Evolutionary conservation across 2,888 invertebrate genomes (phyloP).

Genomic region (Syritta pipiens): DNA sequence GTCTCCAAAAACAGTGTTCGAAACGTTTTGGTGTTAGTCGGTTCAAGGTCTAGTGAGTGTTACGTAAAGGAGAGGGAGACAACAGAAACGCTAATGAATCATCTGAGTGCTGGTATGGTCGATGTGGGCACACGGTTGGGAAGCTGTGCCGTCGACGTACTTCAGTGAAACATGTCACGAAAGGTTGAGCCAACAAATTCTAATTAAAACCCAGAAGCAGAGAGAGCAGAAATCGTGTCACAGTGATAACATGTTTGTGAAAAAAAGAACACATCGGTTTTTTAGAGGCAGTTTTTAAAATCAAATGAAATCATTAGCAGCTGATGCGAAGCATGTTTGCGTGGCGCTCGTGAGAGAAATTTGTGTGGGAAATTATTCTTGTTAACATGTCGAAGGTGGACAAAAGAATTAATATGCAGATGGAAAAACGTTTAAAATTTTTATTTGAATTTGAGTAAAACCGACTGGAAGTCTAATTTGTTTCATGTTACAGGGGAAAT

Average conservation of each 20-base stretch:
- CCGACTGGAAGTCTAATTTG: no score
- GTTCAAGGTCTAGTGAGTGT: conserved; percentile 55
- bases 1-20: not conserved
- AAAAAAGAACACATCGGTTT: not conserved
- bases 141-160: conserved; percentile 34
- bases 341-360: not conserved
- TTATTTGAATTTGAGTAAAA: no score
- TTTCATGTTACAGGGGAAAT: no score
- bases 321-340: conserved; percentile 19
- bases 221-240: conserved; percentile 26
- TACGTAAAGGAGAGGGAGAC: conserved; percentile 24
- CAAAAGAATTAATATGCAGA: no score
- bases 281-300: conserved; percentile 26
- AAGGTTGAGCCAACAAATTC: conserved; percentile 53
- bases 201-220: conserved; percentile 55
- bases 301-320: conserved; percentile 56
- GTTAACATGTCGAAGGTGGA: no score
- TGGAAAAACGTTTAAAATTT: no score
- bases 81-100: conserved; percentile 36
- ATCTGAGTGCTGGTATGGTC: conserved; percentile 19
- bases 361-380: no score
- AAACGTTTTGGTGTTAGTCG: conserved; percentile 3
- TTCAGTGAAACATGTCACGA: conserved; percentile 35
- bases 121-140: no score
- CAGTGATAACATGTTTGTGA: conserved; percentile 1